Evolutionary conservation across 2,888 invertebrate species (phyloP), one percentile per base, ranked within the genome.

Genomic region (Villa cingulata): DNA sequence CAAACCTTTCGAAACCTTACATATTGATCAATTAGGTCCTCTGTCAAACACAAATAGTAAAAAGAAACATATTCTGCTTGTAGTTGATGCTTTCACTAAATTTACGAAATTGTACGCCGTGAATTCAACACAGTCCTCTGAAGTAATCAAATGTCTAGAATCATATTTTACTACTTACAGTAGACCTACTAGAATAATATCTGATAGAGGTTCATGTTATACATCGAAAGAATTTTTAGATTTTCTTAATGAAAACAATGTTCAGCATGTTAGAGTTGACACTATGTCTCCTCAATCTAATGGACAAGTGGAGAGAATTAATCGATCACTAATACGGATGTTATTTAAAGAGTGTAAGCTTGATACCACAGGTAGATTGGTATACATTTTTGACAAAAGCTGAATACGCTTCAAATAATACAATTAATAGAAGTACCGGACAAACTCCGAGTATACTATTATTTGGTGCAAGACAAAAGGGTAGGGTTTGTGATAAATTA

Each of bases 1-100:
- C 1, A 53, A 57, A 14, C 67, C 66, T 0, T 64, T 70, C 39
- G 59, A 66, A 42, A 66, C 62, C 0, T 18, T 69, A 15, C 66
- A 68, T 48, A n/a, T n/a, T n/a, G n/a, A n/a, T n/a, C n/a, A n/a
- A n/a, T n/a, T n/a, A n/a, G n/a, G n/a, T n/a, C n/a, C 44, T 70
- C 0, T 66, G 70, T 51, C 68, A 69, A 51, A 50, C 7, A 61
- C 56, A 36, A 55, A 48, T 16, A 50, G 44, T 0, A 56, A 56
- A 17, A 64, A 66, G 43, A 50, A 51, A 9, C 51, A 66, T 23
- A 43, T 66, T n/a, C 46, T 68, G 7, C 57, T 57, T 2, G 48
- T 60, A 4, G 57, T 68, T 1, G 65, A n/a, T n/a, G n/a, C n/a
- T n/a, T n/a, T n/a, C n/a, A n/a, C n/a, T n/a, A n/a, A n/a, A n/a